phyloP scores from a whole-genome alignment of 2,113 vertebrate genomes.

The Cacatua alba region DNA sequence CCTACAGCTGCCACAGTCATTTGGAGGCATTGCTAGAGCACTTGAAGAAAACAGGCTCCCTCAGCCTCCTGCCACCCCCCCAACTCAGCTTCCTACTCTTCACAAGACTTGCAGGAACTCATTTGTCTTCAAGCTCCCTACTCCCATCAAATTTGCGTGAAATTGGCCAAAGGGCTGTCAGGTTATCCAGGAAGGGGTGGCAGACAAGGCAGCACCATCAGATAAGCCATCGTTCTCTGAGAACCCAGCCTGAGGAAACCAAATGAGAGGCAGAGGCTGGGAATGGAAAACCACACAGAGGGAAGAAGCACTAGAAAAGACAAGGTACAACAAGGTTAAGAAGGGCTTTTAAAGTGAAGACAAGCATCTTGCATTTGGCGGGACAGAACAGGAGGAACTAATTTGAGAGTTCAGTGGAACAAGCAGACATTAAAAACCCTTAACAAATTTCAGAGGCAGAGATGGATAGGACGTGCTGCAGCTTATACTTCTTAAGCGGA shows the following conservation, averaged over 20 bases:
- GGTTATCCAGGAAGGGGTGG: not conserved
- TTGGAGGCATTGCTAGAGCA: not conserved
- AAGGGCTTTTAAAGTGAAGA: not conserved
- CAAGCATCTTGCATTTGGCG: not conserved
- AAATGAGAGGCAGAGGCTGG: not conserved
- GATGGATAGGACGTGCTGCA: not conserved
- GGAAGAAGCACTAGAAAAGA: not conserved
- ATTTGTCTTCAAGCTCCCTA: not conserved
- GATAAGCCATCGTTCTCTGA: not conserved
- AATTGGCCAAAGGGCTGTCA: constrained; percentile 35
- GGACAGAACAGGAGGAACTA: not conserved
- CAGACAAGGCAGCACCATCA: not conserved
- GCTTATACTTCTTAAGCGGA: not conserved
- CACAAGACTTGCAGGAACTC: not conserved
- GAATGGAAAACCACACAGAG: constrained; percentile 19
- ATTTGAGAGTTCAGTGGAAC: not conserved
- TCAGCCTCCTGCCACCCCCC: not conserved
- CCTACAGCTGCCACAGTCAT: not conserved
- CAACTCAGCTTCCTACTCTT: not conserved
- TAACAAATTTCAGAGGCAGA: not conserved
- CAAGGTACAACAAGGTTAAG: not conserved
- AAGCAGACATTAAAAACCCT: not conserved
- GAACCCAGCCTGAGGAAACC: constrained; percentile 39
- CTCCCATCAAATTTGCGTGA: not conserved
- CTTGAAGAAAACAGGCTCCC: not conserved